Percentiles rank a stretch among this genome's conserved stretches.
Evolutionary conservation across 2,888 invertebrate species (phyloP).

Genomic region (Ochropleura plecta): DNA sequence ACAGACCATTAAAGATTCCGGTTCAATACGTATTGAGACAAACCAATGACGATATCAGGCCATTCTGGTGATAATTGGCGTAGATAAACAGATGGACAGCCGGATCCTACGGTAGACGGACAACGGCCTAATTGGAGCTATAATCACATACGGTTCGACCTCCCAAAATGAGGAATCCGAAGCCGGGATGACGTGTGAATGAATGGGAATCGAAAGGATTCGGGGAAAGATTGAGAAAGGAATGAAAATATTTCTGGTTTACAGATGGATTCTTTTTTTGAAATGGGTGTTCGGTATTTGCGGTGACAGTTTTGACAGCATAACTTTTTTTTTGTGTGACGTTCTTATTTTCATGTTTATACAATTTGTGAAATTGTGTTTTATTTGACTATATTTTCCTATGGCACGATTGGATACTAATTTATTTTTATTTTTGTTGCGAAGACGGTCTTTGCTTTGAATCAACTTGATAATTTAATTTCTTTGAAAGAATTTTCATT

Average conservation of each 20-base stretch:
- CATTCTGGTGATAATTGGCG: conserved; percentile 58
- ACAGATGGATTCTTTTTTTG: conserved; percentile 43
- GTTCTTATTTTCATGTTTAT: conserved; percentile 20
- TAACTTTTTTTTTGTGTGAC: conserved; percentile 13
- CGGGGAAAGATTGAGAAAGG: conserved; percentile 28
- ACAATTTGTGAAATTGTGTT: not conserved
- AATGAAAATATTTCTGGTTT: conserved; percentile 35
- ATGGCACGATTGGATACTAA: not conserved
- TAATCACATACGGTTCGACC: conserved; percentile 49
- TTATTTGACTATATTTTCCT: not conserved
- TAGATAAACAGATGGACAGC: conserved; percentile 63
- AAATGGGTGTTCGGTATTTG: conserved; percentile 53
- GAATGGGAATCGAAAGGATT: conserved; percentile 33
- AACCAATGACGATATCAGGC: conserved; percentile 34
- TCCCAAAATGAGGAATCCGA: conserved; percentile 44
- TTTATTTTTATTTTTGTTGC: not conserved
- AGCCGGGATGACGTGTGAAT: conserved; percentile 44
- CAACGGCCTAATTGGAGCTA: conserved; percentile 56
- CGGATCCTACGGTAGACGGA: conserved; percentile 48
- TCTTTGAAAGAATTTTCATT: not conserved
- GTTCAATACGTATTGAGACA: conserved; percentile 33
- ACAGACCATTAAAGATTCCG: conserved; percentile 56
- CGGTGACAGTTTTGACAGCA: conserved; percentile 41
- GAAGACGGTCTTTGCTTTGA: not conserved
- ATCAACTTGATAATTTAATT: not conserved